Evolutionary conservation across 1,140 invertebrate genomes (phyloP).

Genomic region (Brachionus plicatilis): DNA sequence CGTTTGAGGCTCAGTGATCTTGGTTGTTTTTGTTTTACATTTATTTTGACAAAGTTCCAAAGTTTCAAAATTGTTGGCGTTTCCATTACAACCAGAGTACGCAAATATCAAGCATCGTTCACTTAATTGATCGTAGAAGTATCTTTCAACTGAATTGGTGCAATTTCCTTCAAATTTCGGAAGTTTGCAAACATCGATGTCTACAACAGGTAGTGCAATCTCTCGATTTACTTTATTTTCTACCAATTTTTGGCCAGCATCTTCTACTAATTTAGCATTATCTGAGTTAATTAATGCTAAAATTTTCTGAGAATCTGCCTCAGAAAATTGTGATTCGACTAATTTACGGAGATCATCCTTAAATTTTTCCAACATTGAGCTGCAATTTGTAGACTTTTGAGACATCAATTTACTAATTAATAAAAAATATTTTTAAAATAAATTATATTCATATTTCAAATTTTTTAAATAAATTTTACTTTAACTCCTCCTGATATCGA

Average conservation of each 20-base stretch:
- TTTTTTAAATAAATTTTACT: background rate
- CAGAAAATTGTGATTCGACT: background rate
- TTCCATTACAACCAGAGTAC: slow-evolving; percentile 81
- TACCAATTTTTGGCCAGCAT: background rate
- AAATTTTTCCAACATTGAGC: background rate
- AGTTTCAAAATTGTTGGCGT: slow-evolving; percentile 80
- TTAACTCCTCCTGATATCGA: background rate
- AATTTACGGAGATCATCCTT: background rate
- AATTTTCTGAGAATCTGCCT: background rate
- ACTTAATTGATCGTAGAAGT: slow-evolving; percentile 69
- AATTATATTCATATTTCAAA: background rate
- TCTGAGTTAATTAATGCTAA: background rate
- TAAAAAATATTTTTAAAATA: background rate
- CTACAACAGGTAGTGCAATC: background rate
- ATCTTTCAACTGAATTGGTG: slow-evolving; percentile 71
- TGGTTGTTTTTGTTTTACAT: background rate
- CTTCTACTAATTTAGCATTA: background rate
- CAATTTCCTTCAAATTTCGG: slow-evolving; percentile 71
- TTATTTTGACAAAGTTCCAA: slow-evolving; percentile 64
- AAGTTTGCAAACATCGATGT: slow-evolving; percentile 46
- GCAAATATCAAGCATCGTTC: slow-evolving; percentile 72
- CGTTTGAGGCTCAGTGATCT: background rate
- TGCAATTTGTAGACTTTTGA: background rate
- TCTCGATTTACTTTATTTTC: background rate
- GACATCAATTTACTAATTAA: background rate